Percentiles rank a stretch among this genome's conserved stretches.
Evolutionary conservation across 2,113 vertebrate genomes (phyloP).

Genomic region (Rallus limicola): DNA sequence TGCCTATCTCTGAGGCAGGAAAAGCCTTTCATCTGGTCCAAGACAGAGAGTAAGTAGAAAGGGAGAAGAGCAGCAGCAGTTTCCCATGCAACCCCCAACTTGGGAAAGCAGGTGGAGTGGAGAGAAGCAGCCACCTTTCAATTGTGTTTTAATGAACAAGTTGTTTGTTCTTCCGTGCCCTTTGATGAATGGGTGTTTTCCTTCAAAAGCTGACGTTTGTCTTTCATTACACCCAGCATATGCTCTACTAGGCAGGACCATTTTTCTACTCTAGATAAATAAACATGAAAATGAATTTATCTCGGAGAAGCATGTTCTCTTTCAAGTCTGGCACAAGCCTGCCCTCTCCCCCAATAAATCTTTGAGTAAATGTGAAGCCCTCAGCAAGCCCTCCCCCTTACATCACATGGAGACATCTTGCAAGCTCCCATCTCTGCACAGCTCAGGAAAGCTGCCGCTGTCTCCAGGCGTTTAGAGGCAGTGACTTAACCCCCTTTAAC

Average conservation of each 20-base stretch:
- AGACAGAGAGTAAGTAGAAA: not conserved
- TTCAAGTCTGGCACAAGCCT: constrained; percentile 64
- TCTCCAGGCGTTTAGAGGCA: not conserved
- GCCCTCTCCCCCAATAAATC: constrained; percentile 46
- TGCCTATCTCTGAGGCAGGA: not conserved
- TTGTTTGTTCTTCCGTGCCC: constrained; percentile 42
- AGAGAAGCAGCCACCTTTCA: constrained; percentile 62
- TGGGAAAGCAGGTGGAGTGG: constrained; percentile 66
- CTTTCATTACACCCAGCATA: constrained; percentile 64
- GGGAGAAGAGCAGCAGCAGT: not conserved
- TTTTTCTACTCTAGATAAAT: constrained; percentile 68
- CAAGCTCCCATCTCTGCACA: not conserved
- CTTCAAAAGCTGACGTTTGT: constrained; percentile 68
- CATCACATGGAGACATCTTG: constrained; percentile 30
- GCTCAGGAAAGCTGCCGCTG: constrained; percentile 1
- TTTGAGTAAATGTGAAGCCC: constrained; percentile 37
- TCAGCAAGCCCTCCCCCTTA: not conserved
- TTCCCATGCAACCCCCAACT: constrained; percentile 22
- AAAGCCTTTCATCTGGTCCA: not conserved
- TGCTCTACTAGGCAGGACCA: constrained; percentile 57
- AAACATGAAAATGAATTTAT: constrained; percentile 72
- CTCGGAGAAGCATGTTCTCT: constrained; percentile 60
- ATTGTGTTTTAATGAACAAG: constrained; percentile 67
- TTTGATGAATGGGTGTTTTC: constrained; percentile 69
- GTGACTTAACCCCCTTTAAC: not conserved